These are phyloP conservation scores for Drosophila vallismaia DNA, from an alignment of 2,888 invertebrate species.

Conservation along the genomic window DNA sequence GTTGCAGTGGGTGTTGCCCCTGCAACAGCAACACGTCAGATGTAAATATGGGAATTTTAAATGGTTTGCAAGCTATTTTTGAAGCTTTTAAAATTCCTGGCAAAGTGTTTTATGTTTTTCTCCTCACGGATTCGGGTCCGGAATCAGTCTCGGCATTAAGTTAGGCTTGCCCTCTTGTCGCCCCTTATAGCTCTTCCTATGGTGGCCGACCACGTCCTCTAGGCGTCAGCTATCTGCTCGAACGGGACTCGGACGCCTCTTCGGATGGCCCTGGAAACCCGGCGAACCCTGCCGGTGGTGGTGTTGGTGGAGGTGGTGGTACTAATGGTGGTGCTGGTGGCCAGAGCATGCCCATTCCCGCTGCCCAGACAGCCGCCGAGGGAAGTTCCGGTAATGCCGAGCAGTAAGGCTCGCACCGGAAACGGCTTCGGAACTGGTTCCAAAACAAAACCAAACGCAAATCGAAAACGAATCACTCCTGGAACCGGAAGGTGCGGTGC, in stretches of 20 bases:
- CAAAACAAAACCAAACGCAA: slow-evolving; percentile 5
- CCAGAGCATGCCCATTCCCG: slow-evolving; percentile 60
- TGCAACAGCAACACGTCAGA: slow-evolving; percentile 20
- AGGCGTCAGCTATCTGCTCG: slow-evolving; percentile 83
- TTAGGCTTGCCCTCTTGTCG: slow-evolving; percentile 83
- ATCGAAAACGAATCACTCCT: not conserved
- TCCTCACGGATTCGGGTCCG: slow-evolving; percentile 10
- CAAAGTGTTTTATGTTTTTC: not conserved
- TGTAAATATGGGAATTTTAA: not conserved
- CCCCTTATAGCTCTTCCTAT: slow-evolving; percentile 84
- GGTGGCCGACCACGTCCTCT: slow-evolving; percentile 82
- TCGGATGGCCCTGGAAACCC: slow-evolving; percentile 57
- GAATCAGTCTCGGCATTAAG: slow-evolving; percentile 81
- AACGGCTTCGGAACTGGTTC: slow-evolving; percentile 20
- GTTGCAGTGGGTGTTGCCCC: slow-evolving; percentile 73
- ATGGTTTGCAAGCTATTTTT: too few species aligned
- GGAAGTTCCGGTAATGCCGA: slow-evolving; percentile 34
- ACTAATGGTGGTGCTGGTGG: slow-evolving; percentile 48
- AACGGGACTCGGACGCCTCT: slow-evolving; percentile 78
- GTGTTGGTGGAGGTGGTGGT: slow-evolving; percentile 37
- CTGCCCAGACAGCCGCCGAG: slow-evolving; percentile 66
- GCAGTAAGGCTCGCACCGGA: slow-evolving; percentile 35
- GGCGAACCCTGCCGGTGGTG: slow-evolving; percentile 50
- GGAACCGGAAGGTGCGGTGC: slow-evolving; percentile 7
- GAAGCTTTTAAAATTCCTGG: too few species aligned